A percentile compares a stretch with the other conserved stretches of the same genome.
Conservation (phyloP, 2,888 invertebrate genomes). For the Dasypogon diadema region DNA sequence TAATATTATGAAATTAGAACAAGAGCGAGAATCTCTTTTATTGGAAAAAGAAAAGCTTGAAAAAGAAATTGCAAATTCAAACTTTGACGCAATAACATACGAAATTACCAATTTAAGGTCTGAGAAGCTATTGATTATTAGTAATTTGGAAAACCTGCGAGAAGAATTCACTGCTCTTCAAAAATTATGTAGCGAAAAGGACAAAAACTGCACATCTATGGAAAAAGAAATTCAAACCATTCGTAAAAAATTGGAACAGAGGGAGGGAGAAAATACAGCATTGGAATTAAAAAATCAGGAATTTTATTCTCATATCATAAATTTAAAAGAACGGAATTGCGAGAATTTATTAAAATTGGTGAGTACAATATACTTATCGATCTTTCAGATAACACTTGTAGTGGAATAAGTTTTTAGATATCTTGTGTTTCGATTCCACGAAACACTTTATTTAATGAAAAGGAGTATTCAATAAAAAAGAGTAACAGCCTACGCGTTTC, state of each 20-base stretch:
- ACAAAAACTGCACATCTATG: neutral
- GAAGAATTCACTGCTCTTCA: neutral
- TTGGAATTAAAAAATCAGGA: neutral
- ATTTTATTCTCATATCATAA: too few relatives aligned
- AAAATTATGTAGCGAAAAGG: neutral
- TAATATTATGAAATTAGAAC: neutral
- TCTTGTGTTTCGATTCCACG: too few relatives aligned
- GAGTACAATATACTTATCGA: too few relatives aligned
- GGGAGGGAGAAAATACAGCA: neutral
- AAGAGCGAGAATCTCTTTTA: neutral
- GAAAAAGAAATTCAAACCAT: too few relatives aligned
- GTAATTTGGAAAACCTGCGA: neutral
- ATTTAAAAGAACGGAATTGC: too few relatives aligned
- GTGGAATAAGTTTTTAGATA: too few relatives aligned
- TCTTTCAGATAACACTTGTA: too few relatives aligned
- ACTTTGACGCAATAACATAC: slow-evolving; percentile 25
- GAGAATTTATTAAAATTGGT: too few relatives aligned
- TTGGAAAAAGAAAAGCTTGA: slow-evolving; percentile 37
- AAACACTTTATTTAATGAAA: too few relatives aligned
- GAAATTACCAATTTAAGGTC: neutral
- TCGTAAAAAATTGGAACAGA: neutral
- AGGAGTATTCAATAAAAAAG: too few relatives aligned
- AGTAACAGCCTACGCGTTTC: too few relatives aligned
- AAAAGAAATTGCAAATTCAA: slow-evolving; percentile 43
- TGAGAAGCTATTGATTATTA: neutral